These are phyloP conservation scores for Ciconia stormi DNA, from an alignment of 2,113 vertebrate genomes.

Conservation along the genomic window DNA sequence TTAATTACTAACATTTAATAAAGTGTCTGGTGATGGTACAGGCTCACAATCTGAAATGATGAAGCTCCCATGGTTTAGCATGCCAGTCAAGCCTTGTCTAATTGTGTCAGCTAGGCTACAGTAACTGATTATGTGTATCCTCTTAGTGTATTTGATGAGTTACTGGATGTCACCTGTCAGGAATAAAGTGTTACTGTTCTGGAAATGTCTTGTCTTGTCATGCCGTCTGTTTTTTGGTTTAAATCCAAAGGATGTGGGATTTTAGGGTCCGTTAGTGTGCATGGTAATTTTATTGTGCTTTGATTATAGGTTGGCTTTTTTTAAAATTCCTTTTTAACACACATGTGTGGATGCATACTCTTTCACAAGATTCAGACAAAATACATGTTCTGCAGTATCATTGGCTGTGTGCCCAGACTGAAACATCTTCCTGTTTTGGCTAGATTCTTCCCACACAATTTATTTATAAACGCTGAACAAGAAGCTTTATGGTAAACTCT, in stretches of 20 bases:
- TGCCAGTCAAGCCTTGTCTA: not conserved
- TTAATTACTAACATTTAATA: not conserved
- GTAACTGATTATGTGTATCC: not conserved
- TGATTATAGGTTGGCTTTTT: not conserved
- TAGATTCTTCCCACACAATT: not conserved
- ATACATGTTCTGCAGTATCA: not conserved
- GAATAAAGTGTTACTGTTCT: not conserved
- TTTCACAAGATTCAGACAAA: not conserved
- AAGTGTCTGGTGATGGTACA: not conserved
- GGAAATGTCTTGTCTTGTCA: not conserved
- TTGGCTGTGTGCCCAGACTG: not conserved
- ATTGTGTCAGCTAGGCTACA: not conserved
- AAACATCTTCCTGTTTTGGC: conserved; percentile 7
- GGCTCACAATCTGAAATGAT: not conserved
- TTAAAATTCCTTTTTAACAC: not conserved
- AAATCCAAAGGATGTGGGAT: not conserved
- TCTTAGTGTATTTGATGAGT: not conserved
- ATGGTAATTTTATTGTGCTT: not conserved
- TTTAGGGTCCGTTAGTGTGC: not conserved
- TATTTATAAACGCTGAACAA: not conserved
- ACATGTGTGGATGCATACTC: not conserved
- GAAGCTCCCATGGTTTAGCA: not conserved
- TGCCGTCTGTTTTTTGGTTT: not conserved
- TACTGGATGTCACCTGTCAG: not conserved
- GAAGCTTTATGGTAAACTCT: not conserved